Evolutionary conservation across 2,797 vertebrate genomes (phyloP), one percentile per base, ranked within the genome.

Genomic region (Gambusia yucatana): DNA sequence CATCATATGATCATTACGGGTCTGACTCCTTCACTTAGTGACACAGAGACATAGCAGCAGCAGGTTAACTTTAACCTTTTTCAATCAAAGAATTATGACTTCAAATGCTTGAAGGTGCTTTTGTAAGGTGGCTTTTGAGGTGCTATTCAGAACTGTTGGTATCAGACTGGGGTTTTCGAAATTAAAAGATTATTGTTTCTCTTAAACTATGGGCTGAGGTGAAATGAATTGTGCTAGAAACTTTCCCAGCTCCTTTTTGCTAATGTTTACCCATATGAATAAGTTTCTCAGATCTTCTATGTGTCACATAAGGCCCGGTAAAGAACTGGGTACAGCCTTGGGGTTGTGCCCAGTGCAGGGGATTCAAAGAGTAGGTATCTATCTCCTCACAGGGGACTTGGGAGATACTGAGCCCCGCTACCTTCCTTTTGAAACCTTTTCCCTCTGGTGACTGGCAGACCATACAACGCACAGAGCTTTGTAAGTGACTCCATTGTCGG

Each of bases 401-500:
- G 86, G 89, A 94, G 92, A 95, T 91, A 93, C 93, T 91, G 92
- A 95, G 84, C 91, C 92, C 92, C 90, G 84, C 94, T 93, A 91
- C 87, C 90, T 91, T 94, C 92, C 92, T 94, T 96, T 96, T 96
- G 94, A 96, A 95, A 96, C 91, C 91, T 91, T 86, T 95, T 92
- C 93, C 92, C 90, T 95, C 91, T 93, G 93, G 95, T 96, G 95
- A 95, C 94, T 96, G 92, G 93, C 91, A 95, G 96, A 91, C 92
- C 91, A 95, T 94, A 94, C 92, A 95, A 86, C 82, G 87, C 92
- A 93, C 92, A 84, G 89, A 92, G 94, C 95, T 97, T 95, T 96
- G 97, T 98, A 98, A 99, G 97, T 95, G 97, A 98, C 96, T 98
- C 97, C 96, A 97, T 97, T 98, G 97, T 98, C 93, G 82, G 95